These are phyloP conservation scores for Pollenia angustigena DNA, from an alignment of 2,888 invertebrate genomes.

Conservation along the genomic window DNA sequence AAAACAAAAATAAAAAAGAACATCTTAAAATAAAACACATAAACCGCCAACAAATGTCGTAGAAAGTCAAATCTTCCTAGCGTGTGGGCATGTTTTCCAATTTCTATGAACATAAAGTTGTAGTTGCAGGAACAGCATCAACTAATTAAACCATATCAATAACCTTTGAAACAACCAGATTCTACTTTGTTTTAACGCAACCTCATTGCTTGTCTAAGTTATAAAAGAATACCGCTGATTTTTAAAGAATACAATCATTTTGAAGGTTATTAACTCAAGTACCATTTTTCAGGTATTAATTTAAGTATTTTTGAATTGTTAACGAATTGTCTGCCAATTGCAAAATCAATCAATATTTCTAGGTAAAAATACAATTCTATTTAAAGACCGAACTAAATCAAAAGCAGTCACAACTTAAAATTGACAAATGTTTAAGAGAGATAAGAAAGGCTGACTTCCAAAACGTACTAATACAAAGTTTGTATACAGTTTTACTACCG, in stretches of 20 bases:
- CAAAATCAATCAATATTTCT: neutral
- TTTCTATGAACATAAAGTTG: neutral
- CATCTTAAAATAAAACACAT: constrained; percentile 46
- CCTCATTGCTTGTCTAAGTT: neutral
- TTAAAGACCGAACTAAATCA: no score
- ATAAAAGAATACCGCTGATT: constrained; percentile 28
- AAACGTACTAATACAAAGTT: no score
- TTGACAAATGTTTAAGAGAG: no score
- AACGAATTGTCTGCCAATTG: neutral
- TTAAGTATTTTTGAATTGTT: constrained; percentile 2
- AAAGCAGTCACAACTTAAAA: no score
- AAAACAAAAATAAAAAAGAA: constrained; percentile 17
- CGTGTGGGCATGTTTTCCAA: constrained; percentile 59
- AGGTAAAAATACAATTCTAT: no score
- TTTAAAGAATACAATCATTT: constrained; percentile 39
- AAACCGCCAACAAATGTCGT: constrained; percentile 55
- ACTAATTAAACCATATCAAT: constrained; percentile 54
- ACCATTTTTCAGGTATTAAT: neutral
- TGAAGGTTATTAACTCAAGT: constrained; percentile 13
- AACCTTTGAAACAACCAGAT: constrained; percentile 47
- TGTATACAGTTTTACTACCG: no score
- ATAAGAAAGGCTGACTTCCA: no score
- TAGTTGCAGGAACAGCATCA: constrained; percentile 29
- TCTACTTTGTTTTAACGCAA: neutral
- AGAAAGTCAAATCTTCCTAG: constrained; percentile 58